A percentile compares a stretch with the other conserved stretches of the same genome.
Conservation (phyloP, 2,888 invertebrate genomes). For the Nomada hirtipes region DNA sequence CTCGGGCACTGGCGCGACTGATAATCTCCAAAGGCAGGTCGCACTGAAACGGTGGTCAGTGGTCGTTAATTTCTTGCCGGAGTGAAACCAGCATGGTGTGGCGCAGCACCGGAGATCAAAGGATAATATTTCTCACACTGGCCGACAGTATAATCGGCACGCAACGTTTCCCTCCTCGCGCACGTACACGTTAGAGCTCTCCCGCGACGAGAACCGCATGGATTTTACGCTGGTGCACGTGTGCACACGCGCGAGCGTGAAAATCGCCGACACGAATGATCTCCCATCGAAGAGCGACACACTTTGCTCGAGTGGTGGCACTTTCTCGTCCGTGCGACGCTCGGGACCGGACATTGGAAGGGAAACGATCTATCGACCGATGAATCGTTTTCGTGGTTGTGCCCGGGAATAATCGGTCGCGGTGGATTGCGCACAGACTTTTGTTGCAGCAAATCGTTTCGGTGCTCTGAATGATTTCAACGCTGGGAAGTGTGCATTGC, state of each 20-base stretch:
- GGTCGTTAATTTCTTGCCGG: slow-evolving; percentile 80
- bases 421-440: background rate
- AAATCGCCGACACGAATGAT: slow-evolving; percentile 66
- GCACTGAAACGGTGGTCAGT: slow-evolving; percentile 69
- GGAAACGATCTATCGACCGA: slow-evolving; percentile 17
- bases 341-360: slow-evolving; percentile 33
- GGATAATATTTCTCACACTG: slow-evolving; percentile 81
- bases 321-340: slow-evolving; percentile 51
- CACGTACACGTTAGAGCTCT: slow-evolving; percentile 41
- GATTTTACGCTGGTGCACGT: slow-evolving; percentile 31
- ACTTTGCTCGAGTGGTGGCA: slow-evolving; percentile 38
- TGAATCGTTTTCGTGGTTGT: slow-evolving; percentile 45
- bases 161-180: slow-evolving; percentile 69
- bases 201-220: background rate
- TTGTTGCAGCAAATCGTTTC: background rate
- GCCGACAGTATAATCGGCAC: slow-evolving; percentile 78
- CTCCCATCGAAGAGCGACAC: slow-evolving; percentile 46
- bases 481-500: background rate
- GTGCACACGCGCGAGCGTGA: slow-evolving; percentile 54
- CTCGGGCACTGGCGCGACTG: slow-evolving; percentile 65
- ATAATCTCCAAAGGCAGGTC: slow-evolving; percentile 70
- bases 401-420: slow-evolving; percentile 4
- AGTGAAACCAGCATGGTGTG: slow-evolving; percentile 74
- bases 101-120: slow-evolving; percentile 75
- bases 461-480: background rate